A percentile compares a stretch with the other conserved stretches of the same genome.
Evolutionary conservation across 2,113 vertebrate genomes (phyloP).

Genomic region (Pseudorectes ferrugineus): DNA sequence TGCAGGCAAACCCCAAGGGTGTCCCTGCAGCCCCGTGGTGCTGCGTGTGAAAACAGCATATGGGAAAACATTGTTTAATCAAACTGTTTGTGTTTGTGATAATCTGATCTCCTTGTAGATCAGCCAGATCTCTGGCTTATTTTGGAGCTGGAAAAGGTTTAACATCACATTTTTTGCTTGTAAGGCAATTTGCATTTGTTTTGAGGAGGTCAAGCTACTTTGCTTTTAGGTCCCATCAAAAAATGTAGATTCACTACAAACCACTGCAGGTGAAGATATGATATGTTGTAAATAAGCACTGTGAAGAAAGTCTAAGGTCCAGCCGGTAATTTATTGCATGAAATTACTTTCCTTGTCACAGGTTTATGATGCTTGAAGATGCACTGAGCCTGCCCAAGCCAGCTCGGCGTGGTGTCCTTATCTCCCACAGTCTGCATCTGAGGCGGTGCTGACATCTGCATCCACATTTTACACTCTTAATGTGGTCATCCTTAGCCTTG

Average conservation of each 20-base stretch:
- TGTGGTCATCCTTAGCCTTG: not conserved
- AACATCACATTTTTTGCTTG: not conserved
- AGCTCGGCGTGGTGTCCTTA: not conserved
- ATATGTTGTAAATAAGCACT: not conserved
- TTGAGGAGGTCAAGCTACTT: not conserved
- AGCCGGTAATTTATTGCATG: not conserved
- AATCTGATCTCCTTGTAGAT: not conserved
- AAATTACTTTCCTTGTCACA: not conserved
- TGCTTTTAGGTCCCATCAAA: not conserved
- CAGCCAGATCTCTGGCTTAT: not conserved
- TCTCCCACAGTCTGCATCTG: not conserved
- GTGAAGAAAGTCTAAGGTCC: not conserved
- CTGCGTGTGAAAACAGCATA: not conserved
- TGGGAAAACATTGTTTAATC: not conserved
- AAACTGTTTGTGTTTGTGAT: not conserved
- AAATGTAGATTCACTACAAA: not conserved
- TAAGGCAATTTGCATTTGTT: not conserved
- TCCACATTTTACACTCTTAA: not conserved
- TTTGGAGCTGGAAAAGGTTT: not conserved
- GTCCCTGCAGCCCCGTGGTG: not conserved
- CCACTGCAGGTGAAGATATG: not conserved
- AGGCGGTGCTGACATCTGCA: not conserved
- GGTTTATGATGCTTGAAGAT: conserved; percentile 5
- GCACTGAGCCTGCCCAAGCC: not conserved
- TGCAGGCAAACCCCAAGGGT: conserved; percentile 1